Conservation (phyloP, 1,140 invertebrate genomes). For the Bombus vancouverensis region DNA sequence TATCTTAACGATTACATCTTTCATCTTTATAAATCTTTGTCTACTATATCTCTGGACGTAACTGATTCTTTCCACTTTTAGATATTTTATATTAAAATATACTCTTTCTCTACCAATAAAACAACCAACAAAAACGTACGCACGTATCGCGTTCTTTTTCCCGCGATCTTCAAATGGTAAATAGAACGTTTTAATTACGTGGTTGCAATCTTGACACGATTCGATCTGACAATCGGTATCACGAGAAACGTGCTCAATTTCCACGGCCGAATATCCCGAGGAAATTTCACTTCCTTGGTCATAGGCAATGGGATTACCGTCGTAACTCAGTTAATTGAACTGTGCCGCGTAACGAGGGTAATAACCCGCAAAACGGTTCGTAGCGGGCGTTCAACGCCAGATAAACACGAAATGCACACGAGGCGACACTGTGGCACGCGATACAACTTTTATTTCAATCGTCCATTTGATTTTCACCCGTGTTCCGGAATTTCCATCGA, state of each 20-base stretch:
- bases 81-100: no score
- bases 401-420: constrained; percentile 24
- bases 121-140: not conserved
- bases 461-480: not conserved
- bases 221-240: no score
- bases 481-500: not conserved
- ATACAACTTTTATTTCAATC: constrained; percentile 20
- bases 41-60: no score
- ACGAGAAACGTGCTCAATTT: constrained; percentile 6
- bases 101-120: not conserved
- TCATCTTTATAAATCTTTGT: no score
- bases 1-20: no score
- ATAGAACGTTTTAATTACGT: no score
- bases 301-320: constrained; percentile 67
- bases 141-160: no score
- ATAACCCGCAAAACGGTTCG: constrained; percentile 59
- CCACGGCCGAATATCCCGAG: constrained; percentile 32
- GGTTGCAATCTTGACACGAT: not conserved
- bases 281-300: constrained; percentile 65
- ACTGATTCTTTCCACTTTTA: no score
- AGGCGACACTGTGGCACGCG: not conserved
- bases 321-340: constrained; percentile 76
- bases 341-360: constrained; percentile 70
- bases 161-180: no score
- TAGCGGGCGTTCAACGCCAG: constrained; percentile 19